Base-by-base conservation (phyloP, 23 tunicate genomes). In the Ascidia mentula region DNA sequence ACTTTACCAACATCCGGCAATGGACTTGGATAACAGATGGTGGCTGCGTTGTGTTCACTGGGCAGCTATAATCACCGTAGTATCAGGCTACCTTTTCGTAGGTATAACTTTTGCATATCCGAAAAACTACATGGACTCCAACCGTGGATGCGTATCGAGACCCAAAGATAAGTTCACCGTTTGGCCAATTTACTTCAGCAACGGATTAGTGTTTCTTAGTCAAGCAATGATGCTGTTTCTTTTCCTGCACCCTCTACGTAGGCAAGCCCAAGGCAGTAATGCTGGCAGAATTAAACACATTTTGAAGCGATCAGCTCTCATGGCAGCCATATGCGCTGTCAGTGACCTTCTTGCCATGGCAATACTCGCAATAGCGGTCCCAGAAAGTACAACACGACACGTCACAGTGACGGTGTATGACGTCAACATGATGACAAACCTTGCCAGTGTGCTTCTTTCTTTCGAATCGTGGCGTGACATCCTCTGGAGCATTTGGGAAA, bases 301-400 rank as follows among this genome's bases (percentile, higher is more conserved):
- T 31, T 12, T 69, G 12, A 28, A 31, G 20, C 72, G 72, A 17
- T 69, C 72, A 69, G 15, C 72, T 12, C 15, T 69, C 34, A 12
- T 69, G 9, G 72, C 38, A 40, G 78, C 36, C 53, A 15, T 42
- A 9, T 42, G 53, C 15, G 53, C 15, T 42, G 53, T 42, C 15
- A 42, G 78, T 20, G 86, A 82, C 6, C 12, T 82, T n/a, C n/a
- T 74, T 28, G 80, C 86, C 71, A 73, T 82, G 79, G 80, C 71
- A 24, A 45, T 82, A 0, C 69, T 82, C 6, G 40, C 79, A 0
- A 0, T 73, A 15, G 72, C 45, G 22, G 38, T 82, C 7, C 86
- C 86, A 4, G 40, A 73, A 5, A 73, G 61, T 8, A 53, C 34
- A 15, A 46, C 86, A 13, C 79, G 86, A 0, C 5, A 46, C 32